phyloP scores from a whole-genome alignment of 2,797 vertebrate species.

The Champsocephalus gunnari region DNA sequence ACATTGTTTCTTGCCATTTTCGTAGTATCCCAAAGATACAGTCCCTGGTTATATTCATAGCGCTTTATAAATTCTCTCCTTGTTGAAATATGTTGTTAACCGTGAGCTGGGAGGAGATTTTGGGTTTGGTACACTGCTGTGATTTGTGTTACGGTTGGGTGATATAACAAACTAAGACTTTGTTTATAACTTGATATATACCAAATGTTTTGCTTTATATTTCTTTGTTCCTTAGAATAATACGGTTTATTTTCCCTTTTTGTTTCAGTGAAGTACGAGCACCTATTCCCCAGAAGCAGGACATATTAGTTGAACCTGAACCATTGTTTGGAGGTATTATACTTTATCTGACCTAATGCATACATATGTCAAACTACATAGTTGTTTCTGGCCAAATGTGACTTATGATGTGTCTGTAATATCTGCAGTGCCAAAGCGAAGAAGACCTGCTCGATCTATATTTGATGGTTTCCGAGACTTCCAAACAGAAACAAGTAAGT shows the following conservation, averaged over 20 bases:
- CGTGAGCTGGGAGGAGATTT: neutral
- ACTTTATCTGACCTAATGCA: neutral
- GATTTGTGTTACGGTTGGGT: neutral
- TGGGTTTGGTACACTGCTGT: neutral
- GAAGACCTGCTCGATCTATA: conserved; percentile 97
- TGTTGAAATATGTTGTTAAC: neutral
- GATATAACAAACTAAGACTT: neutral
- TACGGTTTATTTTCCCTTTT: conserved; percentile 10
- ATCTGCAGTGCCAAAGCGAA: conserved; percentile 92
- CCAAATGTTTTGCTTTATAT: neutral
- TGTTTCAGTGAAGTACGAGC: conserved; percentile 94
- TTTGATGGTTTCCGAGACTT: conserved; percentile 99
- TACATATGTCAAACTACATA: neutral
- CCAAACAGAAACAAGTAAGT: conserved; percentile 98
- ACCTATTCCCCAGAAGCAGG: conserved; percentile 99
- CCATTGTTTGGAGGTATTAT: conserved; percentile 93
- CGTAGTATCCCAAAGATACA: neutral
- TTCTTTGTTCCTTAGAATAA: neutral
- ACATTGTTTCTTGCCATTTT: neutral
- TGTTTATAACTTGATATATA: neutral
- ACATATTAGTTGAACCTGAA: conserved; percentile 98
- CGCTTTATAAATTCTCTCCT: neutral
- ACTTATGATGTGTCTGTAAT: conserved; percentile 20
- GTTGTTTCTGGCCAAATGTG: neutral
- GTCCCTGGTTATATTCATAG: neutral